Evolutionary conservation across 2,888 invertebrate genomes (phyloP).

Genomic region (Anaspis maculata): DNA sequence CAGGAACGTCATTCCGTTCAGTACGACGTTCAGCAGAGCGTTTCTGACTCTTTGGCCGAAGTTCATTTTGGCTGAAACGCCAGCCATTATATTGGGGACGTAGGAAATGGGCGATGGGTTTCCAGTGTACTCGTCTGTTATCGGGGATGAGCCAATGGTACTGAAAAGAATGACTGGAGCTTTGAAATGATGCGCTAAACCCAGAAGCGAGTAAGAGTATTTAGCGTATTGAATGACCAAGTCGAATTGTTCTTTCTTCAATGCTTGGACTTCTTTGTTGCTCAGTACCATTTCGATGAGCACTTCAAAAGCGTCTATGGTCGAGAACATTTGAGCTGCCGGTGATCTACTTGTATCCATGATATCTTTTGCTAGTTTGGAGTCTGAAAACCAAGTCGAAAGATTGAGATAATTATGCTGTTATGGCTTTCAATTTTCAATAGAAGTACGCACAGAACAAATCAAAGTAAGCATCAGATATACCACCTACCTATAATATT

Average conservation of each 20-base stretch:
- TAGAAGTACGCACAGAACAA: too few relatives aligned
- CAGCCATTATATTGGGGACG: neutral
- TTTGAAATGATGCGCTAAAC: neutral
- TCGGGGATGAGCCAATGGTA: neutral
- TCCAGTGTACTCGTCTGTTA: neutral
- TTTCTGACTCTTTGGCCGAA: neutral
- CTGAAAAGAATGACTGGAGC: neutral
- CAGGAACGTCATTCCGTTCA: too few relatives aligned
- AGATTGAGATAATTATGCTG: slow-evolving; percentile 1
- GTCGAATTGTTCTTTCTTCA: neutral
- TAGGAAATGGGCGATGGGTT: neutral
- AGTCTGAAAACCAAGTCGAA: neutral
- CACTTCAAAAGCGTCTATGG: slow-evolving; percentile 34
- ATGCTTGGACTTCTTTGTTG: neutral
- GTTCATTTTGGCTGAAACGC: neutral
- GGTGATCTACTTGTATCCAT: too few relatives aligned
- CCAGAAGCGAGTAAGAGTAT: neutral
- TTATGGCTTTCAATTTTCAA: too few relatives aligned
- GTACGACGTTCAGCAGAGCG: neutral
- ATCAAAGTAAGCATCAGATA: too few relatives aligned
- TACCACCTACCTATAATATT: too few relatives aligned
- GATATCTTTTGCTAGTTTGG: neutral
- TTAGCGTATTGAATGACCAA: neutral
- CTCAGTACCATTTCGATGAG: slow-evolving; percentile 19
- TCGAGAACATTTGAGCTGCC: neutral